Conservation (phyloP, 2,888 invertebrate genomes). For the Drosophila falleni region DNA sequence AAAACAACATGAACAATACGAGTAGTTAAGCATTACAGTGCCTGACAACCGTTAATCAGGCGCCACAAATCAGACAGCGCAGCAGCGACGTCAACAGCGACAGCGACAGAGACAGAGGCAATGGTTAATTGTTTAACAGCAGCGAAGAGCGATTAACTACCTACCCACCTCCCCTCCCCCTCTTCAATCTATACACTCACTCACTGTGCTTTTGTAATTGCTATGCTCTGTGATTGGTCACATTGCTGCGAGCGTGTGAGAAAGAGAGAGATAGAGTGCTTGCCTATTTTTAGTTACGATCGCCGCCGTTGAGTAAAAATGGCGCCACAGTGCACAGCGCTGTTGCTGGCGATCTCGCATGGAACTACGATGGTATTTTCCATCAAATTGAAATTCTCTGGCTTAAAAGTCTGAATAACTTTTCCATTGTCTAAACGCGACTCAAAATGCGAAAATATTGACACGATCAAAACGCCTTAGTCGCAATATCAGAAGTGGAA, state of each 20-base stretch:
- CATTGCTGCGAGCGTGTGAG: slow-evolving; percentile 1
- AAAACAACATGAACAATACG: slow-evolving; percentile 2
- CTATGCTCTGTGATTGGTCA: slow-evolving; percentile 55
- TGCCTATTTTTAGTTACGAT: slow-evolving; percentile 53
- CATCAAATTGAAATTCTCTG: slow-evolving; percentile 6
- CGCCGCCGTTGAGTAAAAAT: slow-evolving; percentile 36
- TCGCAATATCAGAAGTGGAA: neutral
- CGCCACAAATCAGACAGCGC: slow-evolving; percentile 66
- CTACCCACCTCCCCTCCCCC: neutral
- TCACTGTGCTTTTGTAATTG: slow-evolving; percentile 13
- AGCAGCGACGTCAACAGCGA: slow-evolving; percentile 18
- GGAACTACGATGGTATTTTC: slow-evolving; percentile 30
- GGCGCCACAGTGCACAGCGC: slow-evolving; percentile 39
- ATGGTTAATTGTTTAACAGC: slow-evolving; percentile 51
- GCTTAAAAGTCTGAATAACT: slow-evolving; percentile 11
- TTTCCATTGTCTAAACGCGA: slow-evolving; percentile 50
- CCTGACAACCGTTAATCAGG: slow-evolving; percentile 77
- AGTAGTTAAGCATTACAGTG: slow-evolving; percentile 45
- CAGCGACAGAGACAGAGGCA: slow-evolving; percentile 9
- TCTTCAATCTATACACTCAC: neutral
- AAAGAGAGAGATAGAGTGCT: slow-evolving; percentile 10
- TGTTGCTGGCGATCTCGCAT: neutral
- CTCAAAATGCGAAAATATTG: slow-evolving; percentile 64
- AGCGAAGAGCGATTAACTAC: slow-evolving; percentile 34
- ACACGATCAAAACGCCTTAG: slow-evolving; percentile 45